These are phyloP conservation scores for Mercenaria mercenaria DNA, from an alignment of 1,140 invertebrate species.

Conservation along the genomic window DNA sequence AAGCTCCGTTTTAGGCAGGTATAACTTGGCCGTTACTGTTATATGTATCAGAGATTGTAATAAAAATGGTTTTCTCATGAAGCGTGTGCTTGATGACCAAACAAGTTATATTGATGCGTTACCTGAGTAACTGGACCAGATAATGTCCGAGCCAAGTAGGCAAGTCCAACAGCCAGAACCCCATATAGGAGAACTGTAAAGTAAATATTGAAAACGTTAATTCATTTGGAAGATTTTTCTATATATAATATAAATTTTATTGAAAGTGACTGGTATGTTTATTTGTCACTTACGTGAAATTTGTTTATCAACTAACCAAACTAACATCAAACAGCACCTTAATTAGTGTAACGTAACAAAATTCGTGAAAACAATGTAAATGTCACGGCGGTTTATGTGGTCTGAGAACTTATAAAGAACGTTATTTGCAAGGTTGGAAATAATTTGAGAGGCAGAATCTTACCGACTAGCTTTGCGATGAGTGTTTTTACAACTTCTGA, in stretches of 20 bases:
- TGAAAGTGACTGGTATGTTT: no score
- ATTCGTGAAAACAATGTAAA: no score
- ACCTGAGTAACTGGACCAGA: constrained; percentile 73
- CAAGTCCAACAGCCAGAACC: constrained; percentile 63
- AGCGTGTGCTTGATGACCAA: not conserved
- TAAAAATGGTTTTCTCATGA: not conserved
- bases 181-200: constrained; percentile 71
- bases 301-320: not conserved
- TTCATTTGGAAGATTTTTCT: not conserved
- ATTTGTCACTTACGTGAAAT: not conserved
- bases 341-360: no score
- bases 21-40: no score
- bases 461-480: constrained; percentile 89
- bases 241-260: no score
- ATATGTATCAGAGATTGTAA: no score
- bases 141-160: constrained; percentile 66
- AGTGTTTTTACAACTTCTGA: constrained; percentile 91
- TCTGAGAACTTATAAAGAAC: not conserved
- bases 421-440: not conserved
- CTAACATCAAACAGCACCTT: no score
- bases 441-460: no score
- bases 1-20: not conserved
- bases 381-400: no score
- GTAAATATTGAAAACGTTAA: not conserved
- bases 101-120: not conserved